Evolutionary conservation across 2,113 vertebrate genomes (phyloP).

Genomic region (Percina caprodes): DNA sequence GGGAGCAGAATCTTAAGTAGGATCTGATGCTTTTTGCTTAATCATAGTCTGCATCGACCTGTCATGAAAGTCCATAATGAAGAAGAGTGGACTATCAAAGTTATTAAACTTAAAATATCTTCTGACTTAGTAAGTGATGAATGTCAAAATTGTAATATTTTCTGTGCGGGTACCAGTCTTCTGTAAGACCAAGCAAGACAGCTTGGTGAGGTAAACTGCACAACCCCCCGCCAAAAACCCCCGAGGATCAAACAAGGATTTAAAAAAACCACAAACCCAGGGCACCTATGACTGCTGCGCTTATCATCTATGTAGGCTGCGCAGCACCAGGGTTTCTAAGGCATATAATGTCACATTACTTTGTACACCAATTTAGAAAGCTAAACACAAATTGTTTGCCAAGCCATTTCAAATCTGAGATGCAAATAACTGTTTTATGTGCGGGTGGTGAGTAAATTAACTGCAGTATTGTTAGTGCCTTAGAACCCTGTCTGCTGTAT

Average conservation of each 20-base stretch:
- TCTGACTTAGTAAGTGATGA: conserved; percentile 45
- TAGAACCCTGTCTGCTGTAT: conserved; percentile 43
- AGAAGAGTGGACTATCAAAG: conserved; percentile 64
- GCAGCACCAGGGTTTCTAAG: conserved; percentile 24
- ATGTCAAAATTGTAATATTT: conserved; percentile 42
- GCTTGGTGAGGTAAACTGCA: neutral
- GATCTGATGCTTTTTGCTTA: conserved; percentile 61
- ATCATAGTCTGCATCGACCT: conserved; percentile 54
- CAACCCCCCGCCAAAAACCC: neutral
- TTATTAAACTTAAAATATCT: conserved; percentile 62
- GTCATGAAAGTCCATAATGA: conserved; percentile 65
- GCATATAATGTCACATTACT: conserved; percentile 31
- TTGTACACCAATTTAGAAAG: conserved; percentile 47
- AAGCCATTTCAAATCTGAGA: conserved; percentile 49
- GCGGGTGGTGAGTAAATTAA: conserved; percentile 65
- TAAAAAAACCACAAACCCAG: neutral
- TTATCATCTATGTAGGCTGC: neutral
- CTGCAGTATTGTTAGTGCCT: conserved; percentile 44
- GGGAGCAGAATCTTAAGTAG: conserved; percentile 51
- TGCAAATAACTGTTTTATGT: conserved; percentile 53
- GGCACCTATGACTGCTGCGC: neutral
- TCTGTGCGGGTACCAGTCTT: conserved; percentile 12
- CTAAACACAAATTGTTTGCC: conserved; percentile 46
- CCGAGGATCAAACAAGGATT: conserved; percentile 10
- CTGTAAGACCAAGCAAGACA: conserved; percentile 1